Conservation (phyloP, 2,888 invertebrate species). For the Napeogenes sylphis region DNA sequence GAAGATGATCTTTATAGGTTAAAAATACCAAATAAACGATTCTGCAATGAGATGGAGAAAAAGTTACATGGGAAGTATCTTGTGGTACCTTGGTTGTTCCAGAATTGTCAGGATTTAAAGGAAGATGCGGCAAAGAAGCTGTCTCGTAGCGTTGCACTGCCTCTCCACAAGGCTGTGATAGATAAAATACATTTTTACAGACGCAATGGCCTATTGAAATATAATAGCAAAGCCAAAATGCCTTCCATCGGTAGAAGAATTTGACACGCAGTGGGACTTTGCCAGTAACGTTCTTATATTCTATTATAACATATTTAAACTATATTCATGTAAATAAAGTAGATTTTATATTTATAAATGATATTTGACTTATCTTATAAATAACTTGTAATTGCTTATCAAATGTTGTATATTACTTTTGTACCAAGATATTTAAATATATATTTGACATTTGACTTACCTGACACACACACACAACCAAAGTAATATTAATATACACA, state of each 20-base stretch:
- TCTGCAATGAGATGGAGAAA: slow-evolving; percentile 42
- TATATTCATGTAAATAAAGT: too few species aligned
- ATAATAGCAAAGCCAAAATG: not conserved
- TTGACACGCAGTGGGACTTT: not conserved
- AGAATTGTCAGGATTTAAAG: slow-evolving; percentile 42
- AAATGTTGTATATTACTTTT: too few species aligned
- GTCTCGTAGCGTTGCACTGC: slow-evolving; percentile 19
- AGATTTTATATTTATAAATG: too few species aligned
- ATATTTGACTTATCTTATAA: too few species aligned
- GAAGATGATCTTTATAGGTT: slow-evolving; percentile 22
- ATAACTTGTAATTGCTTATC: too few species aligned
- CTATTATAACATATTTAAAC: too few species aligned
- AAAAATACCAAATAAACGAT: slow-evolving; percentile 42
- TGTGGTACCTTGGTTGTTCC: slow-evolving; percentile 54
- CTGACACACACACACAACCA: too few species aligned
- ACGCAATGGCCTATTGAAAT: slow-evolving; percentile 19
- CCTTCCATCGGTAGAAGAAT: slow-evolving; percentile 16
- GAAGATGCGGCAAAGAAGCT: slow-evolving; percentile 30
- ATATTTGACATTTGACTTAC: too few species aligned
- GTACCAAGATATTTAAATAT: too few species aligned
- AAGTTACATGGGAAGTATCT: slow-evolving; percentile 34
- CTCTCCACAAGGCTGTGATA: slow-evolving; percentile 35
- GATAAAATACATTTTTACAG: slow-evolving; percentile 31
- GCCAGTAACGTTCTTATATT: not conserved
- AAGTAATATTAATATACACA: too few species aligned